Percentiles rank a stretch among this genome's conserved stretches.
These are phyloP conservation scores for Bellardia pandia DNA, from an alignment of 2,888 invertebrate species.

Conservation along the genomic window DNA sequence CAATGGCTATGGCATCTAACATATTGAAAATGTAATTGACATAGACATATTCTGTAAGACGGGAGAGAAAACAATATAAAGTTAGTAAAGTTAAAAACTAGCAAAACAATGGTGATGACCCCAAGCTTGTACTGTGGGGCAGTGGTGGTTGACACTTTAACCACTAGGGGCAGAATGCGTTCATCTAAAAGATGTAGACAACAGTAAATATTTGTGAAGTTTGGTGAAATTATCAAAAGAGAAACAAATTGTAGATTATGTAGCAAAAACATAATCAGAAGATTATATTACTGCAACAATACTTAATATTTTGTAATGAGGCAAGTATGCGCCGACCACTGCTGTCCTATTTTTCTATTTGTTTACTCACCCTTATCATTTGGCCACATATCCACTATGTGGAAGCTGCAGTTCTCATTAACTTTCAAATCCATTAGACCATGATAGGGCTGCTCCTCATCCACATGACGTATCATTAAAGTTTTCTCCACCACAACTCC, in stretches of 20 bases:
- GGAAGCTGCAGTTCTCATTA: constrained; percentile 74
- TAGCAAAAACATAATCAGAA: too few relatives aligned
- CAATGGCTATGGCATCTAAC: constrained; percentile 75
- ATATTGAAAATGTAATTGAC: constrained; percentile 75
- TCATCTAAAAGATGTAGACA: too few relatives aligned
- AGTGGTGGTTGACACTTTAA: too few relatives aligned
- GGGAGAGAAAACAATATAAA: background rate
- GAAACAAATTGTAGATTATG: too few relatives aligned
- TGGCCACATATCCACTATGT: constrained; percentile 74
- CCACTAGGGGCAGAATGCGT: too few relatives aligned
- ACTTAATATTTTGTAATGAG: too few relatives aligned
- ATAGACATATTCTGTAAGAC: constrained; percentile 75
- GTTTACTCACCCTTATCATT: constrained; percentile 74
- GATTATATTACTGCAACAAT: too few relatives aligned
- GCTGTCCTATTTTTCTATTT: background rate
- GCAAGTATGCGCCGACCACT: too few relatives aligned
- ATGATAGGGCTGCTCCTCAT: constrained; percentile 75
- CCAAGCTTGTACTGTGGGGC: background rate
- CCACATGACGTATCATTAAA: constrained; percentile 75
- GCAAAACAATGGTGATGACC: background rate
- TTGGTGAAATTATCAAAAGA: too few relatives aligned
- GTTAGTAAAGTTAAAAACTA: background rate
- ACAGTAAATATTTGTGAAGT: too few relatives aligned
- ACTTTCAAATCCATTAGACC: constrained; percentile 73
- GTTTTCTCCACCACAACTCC: constrained; percentile 73